These are phyloP conservation scores for Chiroxiphia lanceolata DNA, from an alignment of 2,797 vertebrate species.

Conservation along the genomic window DNA sequence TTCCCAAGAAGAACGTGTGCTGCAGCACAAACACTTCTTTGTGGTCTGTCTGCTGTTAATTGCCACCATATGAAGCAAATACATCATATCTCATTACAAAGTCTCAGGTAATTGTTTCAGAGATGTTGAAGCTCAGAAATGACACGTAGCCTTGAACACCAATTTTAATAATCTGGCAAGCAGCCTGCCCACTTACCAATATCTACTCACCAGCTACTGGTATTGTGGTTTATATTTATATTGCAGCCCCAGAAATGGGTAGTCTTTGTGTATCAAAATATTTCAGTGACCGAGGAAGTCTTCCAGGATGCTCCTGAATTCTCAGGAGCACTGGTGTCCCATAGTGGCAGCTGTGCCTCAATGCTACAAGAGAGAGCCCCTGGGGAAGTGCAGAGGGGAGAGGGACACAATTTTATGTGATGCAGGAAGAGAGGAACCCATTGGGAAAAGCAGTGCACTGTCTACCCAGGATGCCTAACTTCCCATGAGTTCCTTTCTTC, in stretches of 20 bases:
- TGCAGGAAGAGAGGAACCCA: background rate
- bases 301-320: background rate
- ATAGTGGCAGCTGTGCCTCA: background rate
- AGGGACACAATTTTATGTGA: background rate
- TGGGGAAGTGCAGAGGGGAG: background rate
- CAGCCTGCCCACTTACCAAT: background rate
- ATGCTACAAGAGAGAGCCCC: background rate
- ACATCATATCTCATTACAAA: background rate
- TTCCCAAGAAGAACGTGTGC: background rate
- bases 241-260: background rate
- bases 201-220: background rate
- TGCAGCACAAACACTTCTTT: background rate
- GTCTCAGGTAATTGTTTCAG: background rate
- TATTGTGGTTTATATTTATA: background rate
- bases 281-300: background rate
- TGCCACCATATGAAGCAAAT: background rate
- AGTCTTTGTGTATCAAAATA: background rate
- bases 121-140: background rate
- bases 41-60: background rate
- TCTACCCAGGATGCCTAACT: background rate
- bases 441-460: background rate
- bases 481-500: background rate
- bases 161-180: background rate
- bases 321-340: background rate
- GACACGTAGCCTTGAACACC: background rate